A percentile compares a stretch with the other conserved stretches of the same genome.
Evolutionary conservation across 1,140 invertebrate genomes (phyloP).

Genomic region (Eupeodes corollae): DNA sequence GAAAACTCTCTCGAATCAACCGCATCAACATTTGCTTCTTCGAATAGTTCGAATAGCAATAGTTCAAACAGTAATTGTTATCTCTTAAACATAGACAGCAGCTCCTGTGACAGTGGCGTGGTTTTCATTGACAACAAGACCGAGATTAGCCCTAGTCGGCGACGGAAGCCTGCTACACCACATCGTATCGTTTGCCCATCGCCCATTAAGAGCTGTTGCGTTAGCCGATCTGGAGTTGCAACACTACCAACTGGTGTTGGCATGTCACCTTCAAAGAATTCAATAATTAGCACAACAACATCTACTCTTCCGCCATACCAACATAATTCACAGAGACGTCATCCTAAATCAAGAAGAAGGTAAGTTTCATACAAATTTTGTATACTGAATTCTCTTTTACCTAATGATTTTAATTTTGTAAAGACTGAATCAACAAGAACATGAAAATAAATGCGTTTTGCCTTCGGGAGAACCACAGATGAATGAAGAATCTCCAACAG

Average conservation of each 20-base stretch:
- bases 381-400: no score
- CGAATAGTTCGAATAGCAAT: background rate
- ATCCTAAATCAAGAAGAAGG: conserved; percentile 25
- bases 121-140: conserved; percentile 15
- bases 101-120: conserved; percentile 36
- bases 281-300: background rate
- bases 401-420: background rate
- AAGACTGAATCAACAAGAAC: conserved; percentile 5
- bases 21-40: background rate
- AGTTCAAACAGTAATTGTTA: conserved; percentile 7
- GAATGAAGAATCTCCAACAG: no score
- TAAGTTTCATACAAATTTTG: conserved; percentile 17
- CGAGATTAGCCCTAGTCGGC: conserved; percentile 7
- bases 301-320: background rate
- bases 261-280: background rate
- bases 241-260: background rate
- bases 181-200: conserved; percentile 36
- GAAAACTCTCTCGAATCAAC: background rate
- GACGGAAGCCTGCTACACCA: conserved; percentile 33
- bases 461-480: background rate
- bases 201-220: conserved; percentile 19
- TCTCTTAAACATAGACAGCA: conserved; percentile 29
- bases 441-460: conserved; percentile 3
- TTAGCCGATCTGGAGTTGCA: background rate
- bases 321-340: background rate